phyloP scores from a whole-genome alignment of 1,140 invertebrate species.

The Hetaerina americana region DNA sequence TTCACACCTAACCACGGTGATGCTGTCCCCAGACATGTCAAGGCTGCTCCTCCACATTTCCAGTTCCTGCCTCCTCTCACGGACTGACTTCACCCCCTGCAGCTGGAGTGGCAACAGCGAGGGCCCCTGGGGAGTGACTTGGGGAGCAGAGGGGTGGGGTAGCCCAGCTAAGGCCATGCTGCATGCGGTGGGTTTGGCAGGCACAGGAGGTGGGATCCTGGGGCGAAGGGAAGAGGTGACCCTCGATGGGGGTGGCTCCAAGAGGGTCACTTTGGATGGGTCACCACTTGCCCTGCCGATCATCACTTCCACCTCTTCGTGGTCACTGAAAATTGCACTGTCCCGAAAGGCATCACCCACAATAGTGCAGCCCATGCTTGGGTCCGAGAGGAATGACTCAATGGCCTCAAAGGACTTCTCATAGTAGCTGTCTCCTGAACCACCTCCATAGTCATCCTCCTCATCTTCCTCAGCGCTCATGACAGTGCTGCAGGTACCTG shows the following conservation, averaged over 20 bases:
- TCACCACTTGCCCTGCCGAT: neutral
- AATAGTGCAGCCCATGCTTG: conserved; percentile 18
- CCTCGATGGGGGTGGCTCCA: neutral
- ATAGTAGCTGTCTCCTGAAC: conserved; percentile 50
- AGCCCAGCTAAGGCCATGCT: conserved; percentile 1
- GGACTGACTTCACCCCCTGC: conserved; percentile 15
- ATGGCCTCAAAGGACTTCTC: conserved; percentile 64
- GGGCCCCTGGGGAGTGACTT: neutral
- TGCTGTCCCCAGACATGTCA: neutral
- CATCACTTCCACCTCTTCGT: conserved; percentile 32
- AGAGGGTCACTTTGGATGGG: neutral
- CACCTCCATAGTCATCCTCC: conserved; percentile 26
- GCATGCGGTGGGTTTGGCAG: conserved; percentile 21
- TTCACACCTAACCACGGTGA: neutral
- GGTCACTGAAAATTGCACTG: conserved; percentile 72
- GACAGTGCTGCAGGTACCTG: neutral
- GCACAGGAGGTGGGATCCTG: conserved; percentile 28
- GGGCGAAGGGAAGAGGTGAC: conserved; percentile 10
- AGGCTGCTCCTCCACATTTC: conserved; percentile 19
- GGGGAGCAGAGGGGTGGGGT: neutral
- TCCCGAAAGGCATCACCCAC: conserved; percentile 58
- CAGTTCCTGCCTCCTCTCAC: conserved; percentile 22
- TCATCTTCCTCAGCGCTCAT: conserved; percentile 10
- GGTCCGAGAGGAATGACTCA: conserved; percentile 32
- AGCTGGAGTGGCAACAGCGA: neutral